Conservation (phyloP, 92 coral and sea anemone species). For the Montipora capitata region DNA sequence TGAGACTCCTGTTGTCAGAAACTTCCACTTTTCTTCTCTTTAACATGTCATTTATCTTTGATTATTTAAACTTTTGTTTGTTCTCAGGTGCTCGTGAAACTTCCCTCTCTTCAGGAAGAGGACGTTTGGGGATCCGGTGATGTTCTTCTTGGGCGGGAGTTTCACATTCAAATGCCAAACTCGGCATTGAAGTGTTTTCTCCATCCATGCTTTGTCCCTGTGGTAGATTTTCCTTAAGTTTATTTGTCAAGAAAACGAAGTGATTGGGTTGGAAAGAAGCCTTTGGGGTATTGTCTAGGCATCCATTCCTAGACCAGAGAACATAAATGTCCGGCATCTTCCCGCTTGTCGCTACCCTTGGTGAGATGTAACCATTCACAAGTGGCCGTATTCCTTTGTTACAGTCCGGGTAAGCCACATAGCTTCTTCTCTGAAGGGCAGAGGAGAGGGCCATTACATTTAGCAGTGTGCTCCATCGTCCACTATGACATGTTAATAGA, state of each 20-base stretch:
- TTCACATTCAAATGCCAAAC: neutral
- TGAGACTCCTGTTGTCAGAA: neutral
- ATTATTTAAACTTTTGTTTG: neutral
- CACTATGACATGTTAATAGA: neutral
- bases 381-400: conserved; percentile 41
- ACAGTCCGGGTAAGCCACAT: conserved; percentile 37
- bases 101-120: conserved; percentile 8
- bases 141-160: neutral
- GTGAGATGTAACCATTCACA: conserved; percentile 33
- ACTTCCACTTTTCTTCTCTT: too few relatives aligned
- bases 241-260: conserved; percentile 24
- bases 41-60: too few relatives aligned
- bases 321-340: conserved; percentile 15
- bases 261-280: conserved; percentile 66
- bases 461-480: conserved; percentile 42
- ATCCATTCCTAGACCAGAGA: conserved; percentile 66
- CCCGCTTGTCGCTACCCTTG: neutral
- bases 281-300: conserved; percentile 57
- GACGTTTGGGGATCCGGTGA: neutral
- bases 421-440: conserved; percentile 19
- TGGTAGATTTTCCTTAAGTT: too few relatives aligned
- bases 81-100: neutral
- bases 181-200: conserved; percentile 4
- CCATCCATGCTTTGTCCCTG: neutral
- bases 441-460: conserved; percentile 50